phyloP scores from a whole-genome alignment of 2,113 vertebrate species.

The Ptyas mucosa region DNA sequence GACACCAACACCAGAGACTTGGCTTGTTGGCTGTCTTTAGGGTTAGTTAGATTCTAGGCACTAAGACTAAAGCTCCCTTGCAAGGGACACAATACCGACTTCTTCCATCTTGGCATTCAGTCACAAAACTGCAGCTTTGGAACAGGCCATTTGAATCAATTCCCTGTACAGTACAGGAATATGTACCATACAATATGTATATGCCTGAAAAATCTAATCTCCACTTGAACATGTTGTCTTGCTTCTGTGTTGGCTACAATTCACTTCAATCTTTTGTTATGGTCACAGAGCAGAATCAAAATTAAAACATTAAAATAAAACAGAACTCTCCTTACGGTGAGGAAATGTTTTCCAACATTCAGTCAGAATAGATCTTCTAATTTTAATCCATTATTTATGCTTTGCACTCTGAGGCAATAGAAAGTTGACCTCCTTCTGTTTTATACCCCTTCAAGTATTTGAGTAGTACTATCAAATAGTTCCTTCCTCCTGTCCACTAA shows the following conservation, averaged over 20 bases:
- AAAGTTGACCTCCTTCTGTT: background rate
- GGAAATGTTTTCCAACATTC: background rate
- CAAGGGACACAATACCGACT: background rate
- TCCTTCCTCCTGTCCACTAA: background rate
- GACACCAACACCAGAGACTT: background rate
- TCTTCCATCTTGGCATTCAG: background rate
- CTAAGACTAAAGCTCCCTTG: background rate
- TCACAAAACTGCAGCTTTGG: background rate
- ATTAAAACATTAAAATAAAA: background rate
- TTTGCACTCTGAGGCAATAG: background rate
- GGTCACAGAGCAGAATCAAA: background rate
- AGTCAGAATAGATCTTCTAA: background rate
- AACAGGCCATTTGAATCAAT: background rate
- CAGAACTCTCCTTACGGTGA: background rate
- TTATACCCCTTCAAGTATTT: background rate
- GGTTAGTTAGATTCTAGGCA: background rate
- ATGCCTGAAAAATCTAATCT: background rate
- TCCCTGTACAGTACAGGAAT: background rate
- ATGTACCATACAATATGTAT: background rate
- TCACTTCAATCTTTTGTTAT: background rate
- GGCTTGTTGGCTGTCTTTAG: background rate
- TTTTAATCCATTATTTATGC: background rate
- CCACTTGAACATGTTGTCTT: background rate
- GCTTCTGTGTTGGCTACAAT: background rate
- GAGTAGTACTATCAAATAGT: background rate